These are phyloP conservation scores for Hydrolagus colliei DNA, from an alignment of 2,797 vertebrate species.

Conservation along the genomic window DNA sequence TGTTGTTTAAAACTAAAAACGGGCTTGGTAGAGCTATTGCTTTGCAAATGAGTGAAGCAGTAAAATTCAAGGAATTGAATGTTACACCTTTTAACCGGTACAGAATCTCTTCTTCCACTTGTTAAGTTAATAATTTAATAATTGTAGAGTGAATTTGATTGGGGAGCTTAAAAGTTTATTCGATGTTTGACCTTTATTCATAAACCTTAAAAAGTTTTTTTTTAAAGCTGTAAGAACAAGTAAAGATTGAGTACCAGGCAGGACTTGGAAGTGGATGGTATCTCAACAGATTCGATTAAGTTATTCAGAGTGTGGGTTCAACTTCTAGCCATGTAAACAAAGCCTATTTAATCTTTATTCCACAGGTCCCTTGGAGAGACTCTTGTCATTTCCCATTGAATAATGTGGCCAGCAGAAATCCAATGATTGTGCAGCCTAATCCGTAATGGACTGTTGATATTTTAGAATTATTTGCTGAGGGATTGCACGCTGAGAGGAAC, in stretches of 20 bases:
- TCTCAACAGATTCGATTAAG: background rate
- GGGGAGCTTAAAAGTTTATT: background rate
- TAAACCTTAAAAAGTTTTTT: too few species aligned
- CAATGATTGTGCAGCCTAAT: slow-evolving; percentile 20
- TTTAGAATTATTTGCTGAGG: slow-evolving; percentile 36
- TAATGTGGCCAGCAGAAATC: slow-evolving; percentile 25
- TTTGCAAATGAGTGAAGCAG: background rate
- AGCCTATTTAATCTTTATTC: background rate
- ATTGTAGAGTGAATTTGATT: background rate
- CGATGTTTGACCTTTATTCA: background rate
- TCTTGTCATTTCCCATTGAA: background rate
- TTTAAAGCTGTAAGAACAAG: background rate
- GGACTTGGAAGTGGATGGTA: too few species aligned
- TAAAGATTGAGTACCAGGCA: background rate
- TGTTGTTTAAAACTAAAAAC: background rate
- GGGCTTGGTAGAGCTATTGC: background rate
- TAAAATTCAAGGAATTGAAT: background rate
- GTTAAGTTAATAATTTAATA: background rate
- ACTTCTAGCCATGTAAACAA: background rate
- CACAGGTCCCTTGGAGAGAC: background rate
- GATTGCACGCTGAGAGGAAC: background rate
- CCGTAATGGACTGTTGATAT: slow-evolving; percentile 34
- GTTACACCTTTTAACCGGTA: background rate
- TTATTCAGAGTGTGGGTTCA: background rate
- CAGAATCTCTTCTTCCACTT: background rate